A percentile compares a stretch with the other conserved stretches of the same genome.
Conservation (phyloP, 2,113 vertebrate species). For the Australoheros scitulus region DNA sequence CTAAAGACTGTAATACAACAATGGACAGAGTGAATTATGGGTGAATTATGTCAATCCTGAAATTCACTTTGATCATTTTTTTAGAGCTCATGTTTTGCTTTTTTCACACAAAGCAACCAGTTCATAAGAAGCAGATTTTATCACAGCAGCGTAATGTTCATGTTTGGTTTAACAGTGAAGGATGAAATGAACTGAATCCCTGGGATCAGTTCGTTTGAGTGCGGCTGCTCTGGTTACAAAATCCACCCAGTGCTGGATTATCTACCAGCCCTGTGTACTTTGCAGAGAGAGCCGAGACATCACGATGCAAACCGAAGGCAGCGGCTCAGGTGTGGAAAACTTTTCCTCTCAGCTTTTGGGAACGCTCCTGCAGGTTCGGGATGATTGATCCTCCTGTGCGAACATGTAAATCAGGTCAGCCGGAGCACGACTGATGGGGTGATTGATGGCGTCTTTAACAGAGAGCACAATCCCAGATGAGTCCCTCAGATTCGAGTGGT, state of each 20-base stretch:
- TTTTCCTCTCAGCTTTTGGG: not conserved
- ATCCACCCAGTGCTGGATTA: not conserved
- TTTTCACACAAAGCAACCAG: too few relatives aligned
- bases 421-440: slow-evolving; percentile 47
- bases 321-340: not conserved
- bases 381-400: slow-evolving; percentile 55
- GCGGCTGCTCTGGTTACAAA: not conserved
- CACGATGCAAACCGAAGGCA: not conserved
- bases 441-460: slow-evolving; percentile 76
- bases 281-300: not conserved
- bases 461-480: slow-evolving; percentile 58
- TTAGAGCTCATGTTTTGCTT: too few relatives aligned
- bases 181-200: too few relatives aligned
- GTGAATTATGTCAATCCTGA: too few relatives aligned
- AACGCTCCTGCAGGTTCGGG: slow-evolving; percentile 22
- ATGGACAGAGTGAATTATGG: too few relatives aligned
- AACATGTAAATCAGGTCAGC: slow-evolving; percentile 44
- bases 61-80: too few relatives aligned
- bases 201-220: not conserved
- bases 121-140: too few relatives aligned
- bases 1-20: too few relatives aligned
- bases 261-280: too few relatives aligned
- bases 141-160: too few relatives aligned
- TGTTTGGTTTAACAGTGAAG: not conserved
- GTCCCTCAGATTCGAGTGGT: slow-evolving; percentile 68